These are phyloP conservation scores for Sebastes miniatus DNA, from an alignment of 2,797 vertebrate species.

Conservation along the genomic window DNA sequence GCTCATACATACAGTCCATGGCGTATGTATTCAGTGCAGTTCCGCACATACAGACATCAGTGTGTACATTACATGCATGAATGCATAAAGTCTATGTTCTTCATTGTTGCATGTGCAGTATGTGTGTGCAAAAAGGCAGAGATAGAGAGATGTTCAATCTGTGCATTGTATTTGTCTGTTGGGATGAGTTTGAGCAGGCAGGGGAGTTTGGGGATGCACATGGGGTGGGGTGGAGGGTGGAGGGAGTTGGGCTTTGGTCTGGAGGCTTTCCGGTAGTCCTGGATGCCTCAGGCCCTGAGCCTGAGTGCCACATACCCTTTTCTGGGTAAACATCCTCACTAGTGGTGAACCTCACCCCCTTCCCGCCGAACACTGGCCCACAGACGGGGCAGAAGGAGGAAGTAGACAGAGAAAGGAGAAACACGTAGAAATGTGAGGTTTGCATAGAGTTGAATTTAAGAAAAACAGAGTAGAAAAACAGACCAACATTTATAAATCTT, in stretches of 20 bases:
- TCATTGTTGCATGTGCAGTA: constrained; percentile 15
- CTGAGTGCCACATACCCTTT: constrained; percentile 92
- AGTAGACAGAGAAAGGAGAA: constrained; percentile 69
- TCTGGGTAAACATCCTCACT: constrained; percentile 99
- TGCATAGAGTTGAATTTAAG: constrained; percentile 34
- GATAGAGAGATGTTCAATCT: constrained; percentile 34
- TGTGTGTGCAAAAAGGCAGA: constrained; percentile 33
- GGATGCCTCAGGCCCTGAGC: constrained; percentile 66
- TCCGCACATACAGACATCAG: constrained; percentile 72
- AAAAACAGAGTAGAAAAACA: constrained; percentile 54
- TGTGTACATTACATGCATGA: constrained; percentile 72
- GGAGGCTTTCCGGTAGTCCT: constrained; percentile 59
- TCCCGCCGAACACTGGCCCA: constrained; percentile 96
- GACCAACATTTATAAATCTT: constrained; percentile 39
- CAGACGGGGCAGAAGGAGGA: constrained; percentile 68
- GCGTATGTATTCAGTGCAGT: constrained; percentile 76
- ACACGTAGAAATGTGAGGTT: constrained; percentile 67
- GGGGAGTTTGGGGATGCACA: constrained; percentile 69
- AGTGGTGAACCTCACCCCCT: constrained; percentile 98
- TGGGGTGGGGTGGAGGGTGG: constrained; percentile 56
- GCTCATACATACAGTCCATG: constrained; percentile 74
- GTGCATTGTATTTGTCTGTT: constrained; percentile 63
- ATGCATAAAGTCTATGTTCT: constrained; percentile 64
- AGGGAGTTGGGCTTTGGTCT: constrained; percentile 63
- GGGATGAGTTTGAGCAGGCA: constrained; percentile 74